Conservation (phyloP, 2,888 invertebrate genomes). For the Yponomeuta evonymella region DNA sequence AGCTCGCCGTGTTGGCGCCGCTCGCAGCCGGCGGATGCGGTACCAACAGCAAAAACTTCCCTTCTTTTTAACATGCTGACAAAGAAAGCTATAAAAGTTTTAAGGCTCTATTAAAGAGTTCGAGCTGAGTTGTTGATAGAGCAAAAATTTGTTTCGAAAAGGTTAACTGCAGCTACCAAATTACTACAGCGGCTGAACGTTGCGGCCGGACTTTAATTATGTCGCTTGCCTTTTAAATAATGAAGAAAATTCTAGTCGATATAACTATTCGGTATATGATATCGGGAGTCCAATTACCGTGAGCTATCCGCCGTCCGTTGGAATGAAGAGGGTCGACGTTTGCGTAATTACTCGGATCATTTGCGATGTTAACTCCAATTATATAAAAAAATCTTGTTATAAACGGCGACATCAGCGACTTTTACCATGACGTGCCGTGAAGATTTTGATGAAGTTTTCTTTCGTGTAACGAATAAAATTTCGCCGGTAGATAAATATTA, state of each 20-base stretch:
- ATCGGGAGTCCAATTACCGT: conserved; percentile 51
- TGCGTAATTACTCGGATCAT: conserved; percentile 72
- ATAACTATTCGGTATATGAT: conserved; percentile 31
- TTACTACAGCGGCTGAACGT: neutral
- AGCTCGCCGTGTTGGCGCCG: conserved; percentile 48
- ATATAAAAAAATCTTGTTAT: conserved; percentile 61
- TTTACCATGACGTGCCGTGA: conserved; percentile 2
- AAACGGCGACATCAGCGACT: conserved; percentile 42
- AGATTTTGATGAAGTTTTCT: neutral
- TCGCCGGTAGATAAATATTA: neutral
- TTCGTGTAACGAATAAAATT: neutral
- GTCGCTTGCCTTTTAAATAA: conserved; percentile 2
- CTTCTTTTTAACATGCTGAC: conserved; percentile 38
- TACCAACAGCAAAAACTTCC: conserved; percentile 50
- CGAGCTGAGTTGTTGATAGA: conserved; percentile 4
- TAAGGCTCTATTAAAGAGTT: conserved; percentile 35
- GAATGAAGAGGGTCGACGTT: conserved; percentile 74
- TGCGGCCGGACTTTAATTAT: neutral
- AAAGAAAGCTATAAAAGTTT: conserved; percentile 39
- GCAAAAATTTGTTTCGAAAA: conserved; percentile 20
- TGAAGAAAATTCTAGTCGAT: conserved; percentile 22
- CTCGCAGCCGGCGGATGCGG: conserved; percentile 29
- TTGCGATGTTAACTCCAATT: conserved; percentile 67
- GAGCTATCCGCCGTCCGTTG: conserved; percentile 38
- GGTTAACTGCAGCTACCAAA: neutral